Evolutionary conservation across 2,797 vertebrate genomes (phyloP).

Genomic region (Neosilurus hyrtlii): DNA sequence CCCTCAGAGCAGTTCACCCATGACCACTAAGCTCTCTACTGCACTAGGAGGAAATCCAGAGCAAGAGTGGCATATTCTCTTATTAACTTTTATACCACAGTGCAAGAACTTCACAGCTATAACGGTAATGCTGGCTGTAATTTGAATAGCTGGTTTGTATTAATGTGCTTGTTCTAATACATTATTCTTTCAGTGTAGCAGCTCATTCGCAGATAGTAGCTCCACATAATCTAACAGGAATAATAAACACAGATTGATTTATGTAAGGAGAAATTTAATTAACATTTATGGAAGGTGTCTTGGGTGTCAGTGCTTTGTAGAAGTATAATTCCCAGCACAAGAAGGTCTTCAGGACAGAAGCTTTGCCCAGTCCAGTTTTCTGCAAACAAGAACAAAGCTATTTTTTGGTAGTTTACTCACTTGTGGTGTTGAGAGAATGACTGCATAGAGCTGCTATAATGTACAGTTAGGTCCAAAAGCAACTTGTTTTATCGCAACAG

Average conservation of each 20-base stretch:
- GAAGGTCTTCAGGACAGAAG: not conserved
- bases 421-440: not conserved
- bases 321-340: not conserved
- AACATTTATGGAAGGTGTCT: not conserved
- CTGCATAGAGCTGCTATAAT: not conserved
- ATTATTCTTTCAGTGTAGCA: not conserved
- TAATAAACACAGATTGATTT: not conserved
- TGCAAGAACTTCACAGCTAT: too few relatives aligned
- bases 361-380: not conserved
- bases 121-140: not conserved
- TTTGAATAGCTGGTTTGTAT: not conserved
- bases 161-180: not conserved
- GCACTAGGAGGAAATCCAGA: constrained; percentile 12
- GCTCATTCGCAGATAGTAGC: not conserved
- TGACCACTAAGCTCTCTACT: constrained; percentile 29
- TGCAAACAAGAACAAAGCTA: not conserved
- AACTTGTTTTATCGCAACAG: too few relatives aligned
- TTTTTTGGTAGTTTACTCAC: not conserved
- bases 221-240: not conserved
- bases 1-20: constrained; percentile 33
- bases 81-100: not conserved
- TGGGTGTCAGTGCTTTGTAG: not conserved
- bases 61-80: not conserved
- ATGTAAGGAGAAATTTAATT: not conserved
- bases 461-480: too few relatives aligned